A percentile compares a stretch with the other conserved stretches of the same genome.
Evolutionary conservation across 2,888 invertebrate genomes (phyloP).

Genomic region (Dynastes hyllus): DNA sequence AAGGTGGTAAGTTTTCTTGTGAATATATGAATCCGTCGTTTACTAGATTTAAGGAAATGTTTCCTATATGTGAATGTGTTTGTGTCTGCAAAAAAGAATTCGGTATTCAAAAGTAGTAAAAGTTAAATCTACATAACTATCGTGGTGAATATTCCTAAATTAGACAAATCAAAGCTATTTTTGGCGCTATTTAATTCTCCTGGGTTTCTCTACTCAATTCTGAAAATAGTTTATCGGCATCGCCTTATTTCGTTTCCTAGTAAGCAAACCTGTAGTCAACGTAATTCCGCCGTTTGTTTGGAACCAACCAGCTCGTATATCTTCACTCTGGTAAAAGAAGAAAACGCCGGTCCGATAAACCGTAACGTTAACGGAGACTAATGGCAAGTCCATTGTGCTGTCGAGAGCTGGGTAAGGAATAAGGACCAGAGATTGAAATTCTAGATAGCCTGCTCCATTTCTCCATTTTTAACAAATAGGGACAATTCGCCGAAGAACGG

Average conservation of each 20-base stretch:
- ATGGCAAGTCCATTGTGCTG: constrained; percentile 40
- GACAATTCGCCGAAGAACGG: constrained; percentile 55
- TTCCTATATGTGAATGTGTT: no score
- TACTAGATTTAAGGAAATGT: no score
- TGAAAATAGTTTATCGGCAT: background rate
- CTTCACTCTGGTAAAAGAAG: background rate
- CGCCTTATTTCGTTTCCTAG: background rate
- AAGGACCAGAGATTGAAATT: constrained; percentile 50
- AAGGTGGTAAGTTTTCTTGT: no score
- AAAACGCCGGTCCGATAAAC: constrained; percentile 20
- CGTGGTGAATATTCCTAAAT: no score
- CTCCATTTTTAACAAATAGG: constrained; percentile 56
- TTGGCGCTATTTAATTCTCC: no score
- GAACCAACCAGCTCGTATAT: constrained; percentile 32
- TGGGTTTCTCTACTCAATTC: no score
- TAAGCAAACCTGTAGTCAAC: constrained; percentile 1
- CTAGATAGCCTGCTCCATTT: constrained; percentile 45
- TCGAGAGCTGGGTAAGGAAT: constrained; percentile 27
- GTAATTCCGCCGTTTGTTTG: constrained; percentile 17
- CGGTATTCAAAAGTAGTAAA: no score
- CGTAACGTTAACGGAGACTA: constrained; percentile 40
- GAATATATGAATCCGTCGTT: no score
- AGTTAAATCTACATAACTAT: no score
- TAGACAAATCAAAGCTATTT: no score
- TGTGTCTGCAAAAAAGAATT: no score